Conservation (phyloP, 2,888 invertebrate genomes). For the Lamproptera curius region DNA sequence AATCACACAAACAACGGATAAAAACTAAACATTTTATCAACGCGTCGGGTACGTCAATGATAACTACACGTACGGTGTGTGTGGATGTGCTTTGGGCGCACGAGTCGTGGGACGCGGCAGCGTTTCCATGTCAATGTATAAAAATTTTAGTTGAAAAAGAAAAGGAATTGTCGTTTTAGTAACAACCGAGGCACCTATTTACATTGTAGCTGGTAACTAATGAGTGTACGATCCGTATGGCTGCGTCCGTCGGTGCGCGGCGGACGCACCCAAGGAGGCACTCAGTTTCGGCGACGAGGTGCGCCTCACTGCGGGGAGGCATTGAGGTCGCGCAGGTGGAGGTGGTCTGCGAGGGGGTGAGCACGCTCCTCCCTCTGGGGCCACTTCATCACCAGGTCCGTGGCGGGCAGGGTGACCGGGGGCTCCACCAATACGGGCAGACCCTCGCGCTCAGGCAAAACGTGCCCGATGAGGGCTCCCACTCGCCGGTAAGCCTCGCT, state of each 20-base stretch:
- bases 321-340: conserved; percentile 57
- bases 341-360: conserved; percentile 56
- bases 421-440: conserved; percentile 63
- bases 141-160: background rate
- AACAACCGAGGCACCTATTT: conserved; percentile 37
- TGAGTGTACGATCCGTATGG: conserved; percentile 43
- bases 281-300: conserved; percentile 39
- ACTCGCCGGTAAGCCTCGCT: conserved; percentile 52
- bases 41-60: conserved; percentile 25
- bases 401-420: conserved; percentile 58
- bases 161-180: conserved; percentile 4
- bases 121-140: background rate
- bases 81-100: conserved; percentile 24
- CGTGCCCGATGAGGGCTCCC: conserved; percentile 57
- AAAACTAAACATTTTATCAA: conserved; percentile 24
- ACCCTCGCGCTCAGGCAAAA: conserved; percentile 57
- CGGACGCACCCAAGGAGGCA: conserved; percentile 40
- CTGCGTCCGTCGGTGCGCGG: background rate
- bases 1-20: conserved; percentile 30
- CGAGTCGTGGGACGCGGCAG: conserved; percentile 20
- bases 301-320: conserved; percentile 55
- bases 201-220: conserved; percentile 44
- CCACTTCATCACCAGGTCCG: conserved; percentile 65
- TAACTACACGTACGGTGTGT: conserved; percentile 24
- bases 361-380: conserved; percentile 41